These are phyloP conservation scores for Raphicerus campestris DNA, from an alignment of 2,113 vertebrate genomes.

Conservation along the genomic window DNA sequence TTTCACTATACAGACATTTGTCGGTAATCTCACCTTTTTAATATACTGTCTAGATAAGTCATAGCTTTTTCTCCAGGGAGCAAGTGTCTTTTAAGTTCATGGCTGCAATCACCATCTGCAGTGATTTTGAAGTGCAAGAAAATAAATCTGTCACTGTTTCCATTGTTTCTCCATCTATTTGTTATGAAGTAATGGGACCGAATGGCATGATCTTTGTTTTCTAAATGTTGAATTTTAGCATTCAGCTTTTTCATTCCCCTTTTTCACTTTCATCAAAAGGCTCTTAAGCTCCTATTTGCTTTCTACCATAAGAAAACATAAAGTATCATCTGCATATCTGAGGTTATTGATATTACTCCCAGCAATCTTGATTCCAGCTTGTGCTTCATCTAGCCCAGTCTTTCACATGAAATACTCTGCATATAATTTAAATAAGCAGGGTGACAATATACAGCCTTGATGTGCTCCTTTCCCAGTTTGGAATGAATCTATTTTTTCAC, in stretches of 20 bases:
- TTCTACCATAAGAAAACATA: neutral
- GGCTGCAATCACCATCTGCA: neutral
- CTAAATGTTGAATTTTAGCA: neutral
- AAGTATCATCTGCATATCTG: neutral
- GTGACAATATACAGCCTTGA: neutral
- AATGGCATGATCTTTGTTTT: neutral
- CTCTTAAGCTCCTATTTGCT: neutral
- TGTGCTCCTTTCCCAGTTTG: fast-evolving
- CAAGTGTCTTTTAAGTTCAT: neutral
- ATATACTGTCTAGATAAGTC: neutral
- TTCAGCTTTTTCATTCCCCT: neutral
- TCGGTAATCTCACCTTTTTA: neutral
- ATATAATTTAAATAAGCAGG: neutral
- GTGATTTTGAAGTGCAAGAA: neutral
- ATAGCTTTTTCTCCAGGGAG: neutral
- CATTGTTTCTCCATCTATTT: neutral
- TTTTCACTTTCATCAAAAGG: neutral
- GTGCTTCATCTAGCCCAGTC: neutral
- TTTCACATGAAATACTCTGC: neutral
- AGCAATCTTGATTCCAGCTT: neutral
- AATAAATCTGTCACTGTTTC: neutral
- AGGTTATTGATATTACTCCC: neutral
- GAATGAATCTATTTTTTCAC: neutral
- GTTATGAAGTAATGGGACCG: neutral
- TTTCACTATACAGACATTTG: neutral